Evolutionary conservation across 2,113 vertebrate species (phyloP).

Genomic region (Anolis sagrei): DNA sequence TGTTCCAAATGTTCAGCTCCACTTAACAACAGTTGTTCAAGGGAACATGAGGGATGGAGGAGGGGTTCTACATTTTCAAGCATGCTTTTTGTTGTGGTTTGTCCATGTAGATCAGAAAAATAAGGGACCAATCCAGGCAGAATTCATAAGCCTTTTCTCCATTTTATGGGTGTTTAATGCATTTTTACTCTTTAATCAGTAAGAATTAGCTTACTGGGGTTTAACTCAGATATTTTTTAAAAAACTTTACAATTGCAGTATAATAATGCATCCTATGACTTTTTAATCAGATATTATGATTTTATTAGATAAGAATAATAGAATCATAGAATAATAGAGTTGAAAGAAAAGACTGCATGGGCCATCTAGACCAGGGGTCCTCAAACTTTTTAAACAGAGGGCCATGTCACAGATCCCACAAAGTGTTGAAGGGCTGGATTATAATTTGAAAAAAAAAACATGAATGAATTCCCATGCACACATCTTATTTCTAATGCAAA

Average conservation of each 20-base stretch:
- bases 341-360: too few species aligned
- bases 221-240: neutral
- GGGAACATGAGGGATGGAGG: neutral
- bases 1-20: conserved; percentile 32
- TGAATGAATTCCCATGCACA: too few species aligned
- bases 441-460: too few species aligned
- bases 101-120: conserved; percentile 1
- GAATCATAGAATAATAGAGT: too few species aligned
- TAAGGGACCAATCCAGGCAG: neutral
- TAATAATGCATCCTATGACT: neutral
- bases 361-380: too few species aligned
- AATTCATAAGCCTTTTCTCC: conserved; percentile 1
- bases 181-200: neutral
- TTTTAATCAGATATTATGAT: neutral
- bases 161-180: neutral
- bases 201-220: neutral
- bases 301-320: neutral
- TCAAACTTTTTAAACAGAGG: too few species aligned
- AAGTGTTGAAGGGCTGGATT: too few species aligned
- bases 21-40: conserved; percentile 19
- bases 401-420: too few species aligned
- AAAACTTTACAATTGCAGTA: neutral
- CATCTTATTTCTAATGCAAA: too few species aligned
- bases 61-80: neutral
- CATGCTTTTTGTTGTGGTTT: neutral